Percentiles rank a stretch among this genome's conserved stretches.
phyloP scores from a whole-genome alignment of 2,113 vertebrate genomes.

The Spilogale gracilis region DNA sequence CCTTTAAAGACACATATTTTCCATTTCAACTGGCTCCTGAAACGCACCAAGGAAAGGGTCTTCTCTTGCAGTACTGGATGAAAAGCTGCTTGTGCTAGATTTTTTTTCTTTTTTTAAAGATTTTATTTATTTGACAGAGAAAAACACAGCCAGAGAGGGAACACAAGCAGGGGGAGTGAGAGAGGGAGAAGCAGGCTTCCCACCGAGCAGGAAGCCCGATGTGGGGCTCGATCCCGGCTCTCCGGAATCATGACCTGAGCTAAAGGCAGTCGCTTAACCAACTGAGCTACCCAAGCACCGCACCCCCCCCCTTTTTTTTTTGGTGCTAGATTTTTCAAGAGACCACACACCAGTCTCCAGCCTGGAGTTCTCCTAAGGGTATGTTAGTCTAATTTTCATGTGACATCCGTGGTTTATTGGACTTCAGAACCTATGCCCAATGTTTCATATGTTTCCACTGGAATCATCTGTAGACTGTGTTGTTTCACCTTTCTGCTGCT shows the following conservation, averaged over 20 bases:
- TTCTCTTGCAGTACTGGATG: not conserved
- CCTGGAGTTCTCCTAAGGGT: not conserved
- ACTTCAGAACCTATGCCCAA: not conserved
- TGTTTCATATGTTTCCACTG: not conserved
- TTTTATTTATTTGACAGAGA: too few species aligned
- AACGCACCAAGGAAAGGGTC: not conserved
- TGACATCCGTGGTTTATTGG: not conserved
- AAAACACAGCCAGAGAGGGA: too few species aligned
- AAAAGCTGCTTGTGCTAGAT: not conserved
- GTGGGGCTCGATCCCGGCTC: too few species aligned
- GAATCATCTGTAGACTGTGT: not conserved
- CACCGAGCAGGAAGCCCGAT: too few species aligned
- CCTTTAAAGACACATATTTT: not conserved
- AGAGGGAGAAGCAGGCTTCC: too few species aligned
- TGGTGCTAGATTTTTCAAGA: not conserved
- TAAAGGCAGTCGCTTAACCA: too few species aligned
- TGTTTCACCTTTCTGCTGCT: not conserved
- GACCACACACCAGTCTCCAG: not conserved
- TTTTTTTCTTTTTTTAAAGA: not conserved
- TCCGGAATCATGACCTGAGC: too few species aligned
- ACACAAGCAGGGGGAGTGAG: too few species aligned
- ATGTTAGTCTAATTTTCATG: not conserved
- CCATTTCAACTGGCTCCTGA: not conserved
- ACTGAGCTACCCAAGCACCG: too few species aligned
- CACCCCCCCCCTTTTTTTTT: too few species aligned